Percentiles rank a stretch among this genome's conserved stretches.
Conservation (phyloP, 2,113 vertebrate genomes). For the Coryphaenoides rupestris region DNA sequence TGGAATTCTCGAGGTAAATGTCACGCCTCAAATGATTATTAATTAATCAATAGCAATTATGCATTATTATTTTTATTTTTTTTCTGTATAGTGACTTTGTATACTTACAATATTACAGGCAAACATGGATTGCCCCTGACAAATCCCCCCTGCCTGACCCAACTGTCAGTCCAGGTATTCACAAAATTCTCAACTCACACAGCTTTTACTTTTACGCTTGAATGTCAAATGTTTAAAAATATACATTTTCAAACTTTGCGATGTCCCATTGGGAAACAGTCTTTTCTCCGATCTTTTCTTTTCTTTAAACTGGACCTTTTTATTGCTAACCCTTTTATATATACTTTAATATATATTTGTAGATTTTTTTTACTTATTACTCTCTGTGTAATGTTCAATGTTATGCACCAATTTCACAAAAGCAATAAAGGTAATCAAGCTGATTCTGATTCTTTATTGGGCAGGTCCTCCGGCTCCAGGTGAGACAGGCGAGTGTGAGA, state of each 20-base stretch:
- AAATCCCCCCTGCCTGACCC: constrained; percentile 10
- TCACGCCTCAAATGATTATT: background rate
- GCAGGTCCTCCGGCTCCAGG: constrained; percentile 29
- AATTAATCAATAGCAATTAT: background rate
- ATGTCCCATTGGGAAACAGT: no score
- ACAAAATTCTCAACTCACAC: background rate
- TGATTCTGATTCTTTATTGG: background rate
- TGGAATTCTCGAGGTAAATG: constrained; percentile 31
- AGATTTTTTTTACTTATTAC: no score
- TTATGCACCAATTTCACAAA: no score
- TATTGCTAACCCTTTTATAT: no score
- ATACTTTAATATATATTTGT: background rate
- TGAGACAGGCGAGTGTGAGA: constrained; percentile 4
- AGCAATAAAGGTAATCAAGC: background rate
- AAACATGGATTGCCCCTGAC: background rate
- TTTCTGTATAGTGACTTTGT: background rate
- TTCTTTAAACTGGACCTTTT: no score
- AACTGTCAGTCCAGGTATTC: constrained; percentile 46
- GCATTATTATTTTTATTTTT: background rate
- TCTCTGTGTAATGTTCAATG: no score
- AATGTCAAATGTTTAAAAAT: background rate
- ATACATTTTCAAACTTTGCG: no score
- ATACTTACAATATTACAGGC: constrained; percentile 31
- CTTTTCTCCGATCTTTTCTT: no score
- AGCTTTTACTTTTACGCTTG: background rate